Conservation (phyloP, 2,888 invertebrate genomes). For the Agriotes lineatus region DNA sequence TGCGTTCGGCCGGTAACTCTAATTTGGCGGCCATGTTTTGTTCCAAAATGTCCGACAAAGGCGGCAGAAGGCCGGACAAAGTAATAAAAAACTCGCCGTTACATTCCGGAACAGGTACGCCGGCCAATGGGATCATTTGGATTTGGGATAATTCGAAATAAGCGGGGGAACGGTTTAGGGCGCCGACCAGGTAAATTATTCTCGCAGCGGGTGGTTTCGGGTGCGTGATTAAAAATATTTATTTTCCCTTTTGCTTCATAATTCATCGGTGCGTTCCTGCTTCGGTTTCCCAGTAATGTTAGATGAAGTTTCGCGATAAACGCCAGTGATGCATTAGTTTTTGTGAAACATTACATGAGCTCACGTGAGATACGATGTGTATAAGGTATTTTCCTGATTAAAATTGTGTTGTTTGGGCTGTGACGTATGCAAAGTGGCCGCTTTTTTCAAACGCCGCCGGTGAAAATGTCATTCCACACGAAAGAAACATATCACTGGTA, state of each 20-base stretch:
- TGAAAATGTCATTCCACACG: too few relatives aligned
- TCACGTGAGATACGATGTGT: slow-evolving; percentile 13
- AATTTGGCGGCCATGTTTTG: slow-evolving; percentile 31
- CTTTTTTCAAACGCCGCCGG: too few relatives aligned
- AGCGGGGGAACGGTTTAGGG: slow-evolving; percentile 55
- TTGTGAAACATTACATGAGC: slow-evolving; percentile 32
- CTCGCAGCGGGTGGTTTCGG: slow-evolving; percentile 53
- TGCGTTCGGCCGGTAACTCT: not conserved
- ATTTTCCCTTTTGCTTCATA: slow-evolving; percentile 39
- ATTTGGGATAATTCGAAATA: slow-evolving; percentile 55
- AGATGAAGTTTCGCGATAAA: slow-evolving; percentile 40
- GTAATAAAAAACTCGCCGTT: slow-evolving; percentile 52
- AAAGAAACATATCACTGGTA: too few relatives aligned
- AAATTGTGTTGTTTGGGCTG: not conserved
- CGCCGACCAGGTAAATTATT: slow-evolving; percentile 52
- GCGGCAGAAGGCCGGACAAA: slow-evolving; percentile 50
- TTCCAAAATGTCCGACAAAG: slow-evolving; percentile 35
- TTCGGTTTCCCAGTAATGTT: slow-evolving; percentile 28
- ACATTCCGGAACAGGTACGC: slow-evolving; percentile 54
- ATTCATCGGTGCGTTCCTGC: slow-evolving; percentile 30
- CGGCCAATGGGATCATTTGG: slow-evolving; percentile 60
- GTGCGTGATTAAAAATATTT: slow-evolving; percentile 46
- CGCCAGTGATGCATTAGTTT: slow-evolving; percentile 31
- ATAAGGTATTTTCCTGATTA: slow-evolving; percentile 6
- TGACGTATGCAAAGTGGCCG: not conserved